These are phyloP conservation scores for Acanthosepion esculentum DNA, from an alignment of 2,888 invertebrate species.

Conservation along the genomic window DNA sequence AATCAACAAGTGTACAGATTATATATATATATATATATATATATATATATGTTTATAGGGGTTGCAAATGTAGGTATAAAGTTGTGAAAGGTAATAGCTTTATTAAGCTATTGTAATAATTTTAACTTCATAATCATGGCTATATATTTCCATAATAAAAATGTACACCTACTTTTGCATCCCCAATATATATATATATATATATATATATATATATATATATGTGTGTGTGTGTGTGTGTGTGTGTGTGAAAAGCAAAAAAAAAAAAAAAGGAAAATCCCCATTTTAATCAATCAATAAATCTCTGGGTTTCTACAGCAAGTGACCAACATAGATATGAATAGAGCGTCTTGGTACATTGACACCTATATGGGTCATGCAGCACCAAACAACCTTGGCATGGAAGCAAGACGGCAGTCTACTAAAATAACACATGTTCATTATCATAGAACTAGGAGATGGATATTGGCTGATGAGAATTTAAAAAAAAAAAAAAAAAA, in stretches of 20 bases:
- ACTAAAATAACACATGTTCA: neutral
- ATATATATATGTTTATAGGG: too few species aligned
- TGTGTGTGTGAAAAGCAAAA: neutral
- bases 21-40: too few species aligned
- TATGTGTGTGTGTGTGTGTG: too few species aligned
- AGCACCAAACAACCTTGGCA: conserved; percentile 38
- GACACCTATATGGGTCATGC: neutral
- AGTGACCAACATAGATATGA: neutral
- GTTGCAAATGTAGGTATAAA: too few species aligned
- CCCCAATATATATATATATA: too few species aligned
- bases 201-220: too few species aligned
- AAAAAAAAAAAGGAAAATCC: neutral
- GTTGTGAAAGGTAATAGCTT: too few species aligned
- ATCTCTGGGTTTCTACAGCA: neutral
- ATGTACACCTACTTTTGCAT: too few species aligned
- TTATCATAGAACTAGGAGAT: neutral
- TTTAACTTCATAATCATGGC: too few species aligned
- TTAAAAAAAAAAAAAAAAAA: neutral
- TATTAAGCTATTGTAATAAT: too few species aligned
- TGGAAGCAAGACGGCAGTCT: conserved; percentile 23
- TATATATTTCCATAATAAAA: too few species aligned
- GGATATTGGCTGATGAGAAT: neutral
- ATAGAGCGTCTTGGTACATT: neutral
- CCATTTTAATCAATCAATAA: neutral
- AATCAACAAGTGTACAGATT: too few species aligned